Evolutionary conservation across 2,113 vertebrate species (phyloP).

Genomic region (Cephalopterus ornatus): DNA sequence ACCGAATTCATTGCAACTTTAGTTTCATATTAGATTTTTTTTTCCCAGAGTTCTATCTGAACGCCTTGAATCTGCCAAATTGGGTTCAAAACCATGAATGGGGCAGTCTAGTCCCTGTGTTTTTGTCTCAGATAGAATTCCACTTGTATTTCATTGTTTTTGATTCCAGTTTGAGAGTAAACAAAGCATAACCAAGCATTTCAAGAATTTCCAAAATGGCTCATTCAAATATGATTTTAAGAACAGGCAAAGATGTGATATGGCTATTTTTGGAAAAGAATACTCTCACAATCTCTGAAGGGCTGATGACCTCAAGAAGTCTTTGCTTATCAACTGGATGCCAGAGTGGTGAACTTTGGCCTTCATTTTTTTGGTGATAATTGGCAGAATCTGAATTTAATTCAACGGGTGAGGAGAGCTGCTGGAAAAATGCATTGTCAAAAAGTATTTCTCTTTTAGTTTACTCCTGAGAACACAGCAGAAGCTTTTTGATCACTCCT

Average conservation of each 20-base stretch:
- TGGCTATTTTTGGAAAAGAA: not conserved
- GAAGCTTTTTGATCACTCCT: not conserved
- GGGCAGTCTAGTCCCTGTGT: not conserved
- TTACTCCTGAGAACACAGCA: not conserved
- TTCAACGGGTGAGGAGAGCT: not conserved
- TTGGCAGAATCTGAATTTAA: not conserved
- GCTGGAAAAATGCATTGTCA: not conserved
- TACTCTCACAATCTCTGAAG: not conserved
- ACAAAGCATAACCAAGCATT: conserved; percentile 9
- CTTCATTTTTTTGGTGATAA: not conserved
- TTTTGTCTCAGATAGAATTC: not conserved
- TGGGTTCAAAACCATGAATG: not conserved
- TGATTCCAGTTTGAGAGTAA: not conserved
- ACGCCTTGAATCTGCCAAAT: not conserved
- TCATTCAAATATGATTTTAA: not conserved
- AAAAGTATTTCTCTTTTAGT: not conserved
- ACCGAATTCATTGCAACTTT: not conserved
- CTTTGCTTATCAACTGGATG: not conserved
- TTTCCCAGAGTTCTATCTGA: not conserved
- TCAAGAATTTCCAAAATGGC: not conserved
- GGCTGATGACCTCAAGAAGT: not conserved
- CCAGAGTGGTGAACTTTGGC: not conserved
- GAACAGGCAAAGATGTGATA: not conserved
- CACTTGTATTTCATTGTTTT: not conserved
- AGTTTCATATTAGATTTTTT: not conserved